Percentiles rank a stretch among this genome's conserved stretches.
Conservation (phyloP, 2,797 vertebrate genomes). For the Lemur catta region DNA sequence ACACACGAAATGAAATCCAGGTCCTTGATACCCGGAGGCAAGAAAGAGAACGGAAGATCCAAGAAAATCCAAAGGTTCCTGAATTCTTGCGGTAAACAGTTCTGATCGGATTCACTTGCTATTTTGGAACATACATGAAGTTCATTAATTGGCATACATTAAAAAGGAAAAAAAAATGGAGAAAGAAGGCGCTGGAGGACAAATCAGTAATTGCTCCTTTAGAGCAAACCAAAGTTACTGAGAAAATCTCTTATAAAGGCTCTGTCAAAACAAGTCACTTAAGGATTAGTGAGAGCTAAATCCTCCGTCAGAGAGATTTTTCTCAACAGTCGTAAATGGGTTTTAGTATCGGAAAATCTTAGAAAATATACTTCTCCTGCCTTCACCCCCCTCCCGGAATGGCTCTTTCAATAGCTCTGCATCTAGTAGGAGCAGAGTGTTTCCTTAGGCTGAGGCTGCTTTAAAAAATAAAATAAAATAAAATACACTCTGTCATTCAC, state of each 20-base stretch:
- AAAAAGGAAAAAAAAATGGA: constrained; percentile 20
- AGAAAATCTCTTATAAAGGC: constrained; percentile 82
- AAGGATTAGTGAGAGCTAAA: constrained; percentile 84
- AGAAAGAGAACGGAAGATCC: constrained; percentile 57
- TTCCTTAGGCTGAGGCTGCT: constrained; percentile 47
- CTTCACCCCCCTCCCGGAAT: constrained; percentile 42
- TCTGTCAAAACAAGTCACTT: constrained; percentile 86
- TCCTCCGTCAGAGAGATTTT: constrained; percentile 82
- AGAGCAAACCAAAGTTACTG: constrained; percentile 79
- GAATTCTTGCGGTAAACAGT: constrained; percentile 70
- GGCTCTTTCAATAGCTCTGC: constrained; percentile 42
- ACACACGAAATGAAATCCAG: constrained; percentile 79
- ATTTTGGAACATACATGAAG: constrained; percentile 69
- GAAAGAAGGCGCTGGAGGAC: constrained; percentile 73
- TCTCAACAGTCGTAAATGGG: constrained; percentile 80
- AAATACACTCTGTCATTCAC: constrained; percentile 37
- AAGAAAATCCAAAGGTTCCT: constrained; percentile 66
- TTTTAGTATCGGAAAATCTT: constrained; percentile 82
- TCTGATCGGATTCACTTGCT: constrained; percentile 56
- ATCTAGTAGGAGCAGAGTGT: constrained; percentile 60
- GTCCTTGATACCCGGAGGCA: constrained; percentile 52
- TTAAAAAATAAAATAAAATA: constrained; percentile 63
- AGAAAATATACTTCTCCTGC: constrained; percentile 69
- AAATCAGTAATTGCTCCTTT: constrained; percentile 82
- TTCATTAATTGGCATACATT: constrained; percentile 77